Evolutionary conservation across 2,113 vertebrate genomes (phyloP), one percentile per base, ranked within the genome.

Genomic region (Mobula birostris): DNA sequence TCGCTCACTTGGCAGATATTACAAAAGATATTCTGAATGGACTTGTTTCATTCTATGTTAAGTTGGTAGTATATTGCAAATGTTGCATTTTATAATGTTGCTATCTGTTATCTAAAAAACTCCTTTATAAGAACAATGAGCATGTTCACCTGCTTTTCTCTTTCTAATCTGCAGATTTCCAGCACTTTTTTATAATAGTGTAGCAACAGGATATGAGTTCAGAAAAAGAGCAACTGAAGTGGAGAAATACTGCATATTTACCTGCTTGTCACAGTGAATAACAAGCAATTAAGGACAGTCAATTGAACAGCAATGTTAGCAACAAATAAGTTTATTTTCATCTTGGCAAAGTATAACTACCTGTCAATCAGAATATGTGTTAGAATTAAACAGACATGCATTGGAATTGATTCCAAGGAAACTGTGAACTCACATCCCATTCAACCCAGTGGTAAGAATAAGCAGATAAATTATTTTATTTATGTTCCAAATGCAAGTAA

Each of bases 271-370:
- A 17, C 27, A 66, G 29, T 66, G 61, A 66, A 32, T 87, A 58
- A 66, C 85, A 7, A 32, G 29, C 61, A 19, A 5, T 90, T 66
- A 27, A 90, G 29, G 29, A 8, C 29, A 90, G 29, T 63, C 61
- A 90, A 32, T 90, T 90, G 85, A 90, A 90, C 27, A 90, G 5
- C 61, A 68, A 90, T 32, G 61, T 32, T n/a, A n/a, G 27, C 32
- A 66, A 66, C 58, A 90, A 90, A 66, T 90, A 5, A 87, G 29
- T 87, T 66, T 90, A 66, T 90, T 85, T 83, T 85, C 82, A 85
- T 8, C 29, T 14, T 66, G 11, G 61, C 11, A n/a, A 66, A 32
- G 29, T 29, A 66, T 66, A 88, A 63, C 14, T 15, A 66, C 29
- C 82, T 85, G 82, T 85, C n/a, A 90, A 66, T 7, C 15, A 0